Conservation (phyloP, 2,797 vertebrate species). For the Brachymystax lenok region DNA sequence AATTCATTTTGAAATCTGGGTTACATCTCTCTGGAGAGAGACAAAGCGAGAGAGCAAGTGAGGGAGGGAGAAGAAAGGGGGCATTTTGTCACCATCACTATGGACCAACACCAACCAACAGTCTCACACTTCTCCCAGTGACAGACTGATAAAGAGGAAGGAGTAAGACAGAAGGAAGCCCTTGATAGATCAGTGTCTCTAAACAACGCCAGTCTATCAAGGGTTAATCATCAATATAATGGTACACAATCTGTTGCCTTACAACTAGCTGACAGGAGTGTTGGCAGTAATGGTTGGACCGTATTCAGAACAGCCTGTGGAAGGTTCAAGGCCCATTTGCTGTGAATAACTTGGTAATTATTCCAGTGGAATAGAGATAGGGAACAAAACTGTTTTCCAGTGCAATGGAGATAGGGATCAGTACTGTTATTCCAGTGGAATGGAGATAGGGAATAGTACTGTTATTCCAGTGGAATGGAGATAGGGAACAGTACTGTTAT, state of each 20-base stretch:
- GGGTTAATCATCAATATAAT: background rate
- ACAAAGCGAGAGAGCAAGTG: constrained; percentile 58
- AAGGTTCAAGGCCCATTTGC: background rate
- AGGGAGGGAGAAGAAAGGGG: constrained; percentile 20
- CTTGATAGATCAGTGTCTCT: background rate
- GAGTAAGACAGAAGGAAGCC: constrained; percentile 24
- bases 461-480: too few relatives aligned
- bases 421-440: too few relatives aligned
- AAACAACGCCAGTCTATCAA: background rate
- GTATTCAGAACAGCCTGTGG: background rate
- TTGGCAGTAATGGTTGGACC: background rate
- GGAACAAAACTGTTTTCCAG: background rate
- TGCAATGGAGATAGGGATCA: too few relatives aligned
- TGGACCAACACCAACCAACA: constrained; percentile 49
- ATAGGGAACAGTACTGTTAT: background rate
- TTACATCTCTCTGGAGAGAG: constrained; percentile 81
- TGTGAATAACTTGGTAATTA: background rate
- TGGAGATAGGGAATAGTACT: too few relatives aligned
- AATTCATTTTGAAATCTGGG: constrained; percentile 84
- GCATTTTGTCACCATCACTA: constrained; percentile 59
- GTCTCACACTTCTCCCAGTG: constrained; percentile 52
- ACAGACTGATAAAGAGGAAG: constrained; percentile 40
- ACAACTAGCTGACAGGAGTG: background rate
- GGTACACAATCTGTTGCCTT: background rate
- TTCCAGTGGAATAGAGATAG: background rate